Evolutionary conservation across 2,888 invertebrate genomes (phyloP), one percentile per base, ranked within the genome.

Genomic region (Keiferia lycopersicella): DNA sequence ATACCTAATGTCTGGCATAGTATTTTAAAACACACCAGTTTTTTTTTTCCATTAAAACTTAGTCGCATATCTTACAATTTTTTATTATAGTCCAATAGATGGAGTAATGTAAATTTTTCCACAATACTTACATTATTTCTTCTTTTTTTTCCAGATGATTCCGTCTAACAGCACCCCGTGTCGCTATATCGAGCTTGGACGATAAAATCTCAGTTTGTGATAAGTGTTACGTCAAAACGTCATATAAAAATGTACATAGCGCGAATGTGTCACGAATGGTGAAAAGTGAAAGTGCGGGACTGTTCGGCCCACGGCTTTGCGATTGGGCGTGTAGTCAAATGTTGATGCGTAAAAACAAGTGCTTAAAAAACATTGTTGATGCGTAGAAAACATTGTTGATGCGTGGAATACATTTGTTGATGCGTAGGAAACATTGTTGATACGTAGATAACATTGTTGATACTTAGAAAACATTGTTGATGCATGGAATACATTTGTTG

Each of bases 121-220:
- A n/a, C n/a, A n/a, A 45, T 45, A 4, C n/a, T 45, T 16, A 48
- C n/a, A 10, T 60, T 10, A 20, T 12, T 20, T n/a, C 45, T 26
- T n/a, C 48, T 45, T 41, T 56, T 65, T 39, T 14, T 86, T 85
- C 8, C 89, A 92, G 92, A 92, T 78, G 92, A 92, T 76, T 91
- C 92, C 68, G 91, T 92, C 78, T 92, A 92, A 87, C 86, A 73
- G 73, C 71, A 76, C 75, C 75, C 73, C 77, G 77, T 77, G 74
- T 78, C 73, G 84, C 85, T 85, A 71, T 86, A 86, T 88, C 88
- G 88, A 87, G 87, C 86, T 84, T 81, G 88, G 90, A 90, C 90
- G 88, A 89, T 90, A 85, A 85, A 79, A 85, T 86, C 87, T 85
- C 83, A 86, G 81, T 85, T 85, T 86, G 90, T 89, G 88, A 88